phyloP scores from a whole-genome alignment of 2,888 invertebrate species.

The Gastrophysa polygoni region DNA sequence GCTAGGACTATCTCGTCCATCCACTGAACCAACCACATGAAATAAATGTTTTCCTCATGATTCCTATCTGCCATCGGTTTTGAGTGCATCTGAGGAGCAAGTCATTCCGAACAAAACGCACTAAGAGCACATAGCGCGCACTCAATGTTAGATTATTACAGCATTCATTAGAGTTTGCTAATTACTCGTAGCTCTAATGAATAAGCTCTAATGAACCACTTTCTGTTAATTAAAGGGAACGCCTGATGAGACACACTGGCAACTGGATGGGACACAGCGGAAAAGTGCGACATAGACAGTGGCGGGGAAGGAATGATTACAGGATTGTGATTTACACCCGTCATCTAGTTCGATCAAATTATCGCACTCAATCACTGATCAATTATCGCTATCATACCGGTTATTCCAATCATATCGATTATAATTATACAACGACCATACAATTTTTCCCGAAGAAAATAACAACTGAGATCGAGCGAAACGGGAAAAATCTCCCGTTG shows the following conservation, averaged over 20 bases:
- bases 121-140: conserved; percentile 50
- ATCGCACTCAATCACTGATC: no score
- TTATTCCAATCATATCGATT: no score
- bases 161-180: conserved; percentile 87
- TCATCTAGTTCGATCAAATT: no score
- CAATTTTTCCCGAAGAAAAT: no score
- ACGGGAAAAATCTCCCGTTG: no score
- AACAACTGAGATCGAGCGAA: no score
- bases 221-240: conserved; percentile 84
- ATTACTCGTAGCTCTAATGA: conserved; percentile 90
- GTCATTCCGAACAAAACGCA: conserved; percentile 44
- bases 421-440: no score
- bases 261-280: conserved; percentile 54
- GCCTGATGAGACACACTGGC: conserved; percentile 52
- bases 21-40: no score
- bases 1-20: no score
- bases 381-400: no score
- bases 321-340: no score
- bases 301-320: conserved; percentile 12
- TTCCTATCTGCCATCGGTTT: neutral
- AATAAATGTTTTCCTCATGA: neutral
- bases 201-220: conserved; percentile 91
- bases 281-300: conserved; percentile 48
- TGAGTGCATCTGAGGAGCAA: conserved; percentile 36
- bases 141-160: conserved; percentile 73